Base-by-base conservation (phyloP, 2,888 invertebrate species). In the Philopedon plagiatum region DNA sequence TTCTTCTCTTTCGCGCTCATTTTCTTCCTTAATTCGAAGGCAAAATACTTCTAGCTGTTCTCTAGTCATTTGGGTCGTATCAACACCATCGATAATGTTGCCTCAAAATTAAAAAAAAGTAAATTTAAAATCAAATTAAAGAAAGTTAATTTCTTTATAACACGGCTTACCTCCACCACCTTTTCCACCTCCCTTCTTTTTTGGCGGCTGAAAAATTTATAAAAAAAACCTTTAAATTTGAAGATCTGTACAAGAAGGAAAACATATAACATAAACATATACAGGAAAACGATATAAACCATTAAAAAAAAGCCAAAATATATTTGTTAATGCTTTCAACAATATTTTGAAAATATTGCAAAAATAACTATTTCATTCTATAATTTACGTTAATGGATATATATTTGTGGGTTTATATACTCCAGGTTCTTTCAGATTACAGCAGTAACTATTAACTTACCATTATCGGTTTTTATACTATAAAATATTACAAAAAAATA, bases 1-100 rank as follows among this genome's bases (percentile, higher is more conserved):
- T 85, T 98, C 98, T 85, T 98, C 98, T 80, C 98, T 88, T 85
- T 98, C 98, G 68, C 95, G 90, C 82, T 98, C 97, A 83, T 97
- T 89, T 87, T 98, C 97, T 82, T 95, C 95, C 83, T 95, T 92
- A 18, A 97, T 91, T 79, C 92, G 90, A 56, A 93, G 88, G 11
- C 95, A 92, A 83, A 97, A 97, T 74, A 93, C 92, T 86, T 97
- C 96, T 68, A 98, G 88, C 87, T 98, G 94, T 82, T 98, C 97
- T 80, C 97, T 90, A 51, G 93, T 91, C 97, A 98, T 97, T 83
- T 94, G 93, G 9, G 94, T 92, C 29, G 97, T 96, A 68, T 97
- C 94, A 51, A 97, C 93, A 72, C 97, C 96, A 92, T 97, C 97
- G 80, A 96, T 92, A 60, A 93, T 79, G 32, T 67, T 72, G 8